Evolutionary conservation across 2,113 vertebrate genomes (phyloP), one percentile per base, ranked within the genome.

Genomic region (Callionymus lyra): DNA sequence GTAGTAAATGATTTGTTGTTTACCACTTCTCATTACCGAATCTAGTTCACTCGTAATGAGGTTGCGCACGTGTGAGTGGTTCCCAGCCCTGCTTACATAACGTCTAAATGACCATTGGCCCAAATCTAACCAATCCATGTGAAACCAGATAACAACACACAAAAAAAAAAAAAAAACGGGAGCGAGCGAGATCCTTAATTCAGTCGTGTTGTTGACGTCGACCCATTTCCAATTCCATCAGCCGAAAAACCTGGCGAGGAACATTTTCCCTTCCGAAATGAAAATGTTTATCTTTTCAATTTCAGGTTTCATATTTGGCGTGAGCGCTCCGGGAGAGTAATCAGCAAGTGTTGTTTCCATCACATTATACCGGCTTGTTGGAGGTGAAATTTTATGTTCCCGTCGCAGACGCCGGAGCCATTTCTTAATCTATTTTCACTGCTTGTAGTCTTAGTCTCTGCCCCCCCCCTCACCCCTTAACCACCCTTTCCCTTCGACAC

Each of bases 271-370:
- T n/a, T n/a, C n/a, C n/a, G n/a, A 38, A 34, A 45, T 13, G 14
- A 47, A n/a, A 52, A 15, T 31, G n/a, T 34, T 54, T 4, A 44
- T 42, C 43, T 43, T 58, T 63, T 34, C 45, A 42, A 39, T 57
- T 50, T 50, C 19, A 27, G 12, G 6, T 44, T 63, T 47, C 16
- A 16, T 16, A 36, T 51, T 53, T 56, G 16, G 31, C 10, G 27
- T 8, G 36, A n/a, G 27, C n/a, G 12, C 17, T 36, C 48, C 33
- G 35, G 38, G 6, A 11, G 32, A 41, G 32, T 31, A 19, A 47
- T 48, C 44, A 38, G 35, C 6, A 3, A 38, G 38, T 18, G 39
- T 27, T 36, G 42, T 47, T 59, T 38, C 32, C 10, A 16, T 11
- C 10, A 43, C 17, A 4, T 9, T 19, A 21, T 15, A 32, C 13